Evolutionary conservation across 2,797 vertebrate genomes (phyloP).

Genomic region (Sitta carolinensis): DNA sequence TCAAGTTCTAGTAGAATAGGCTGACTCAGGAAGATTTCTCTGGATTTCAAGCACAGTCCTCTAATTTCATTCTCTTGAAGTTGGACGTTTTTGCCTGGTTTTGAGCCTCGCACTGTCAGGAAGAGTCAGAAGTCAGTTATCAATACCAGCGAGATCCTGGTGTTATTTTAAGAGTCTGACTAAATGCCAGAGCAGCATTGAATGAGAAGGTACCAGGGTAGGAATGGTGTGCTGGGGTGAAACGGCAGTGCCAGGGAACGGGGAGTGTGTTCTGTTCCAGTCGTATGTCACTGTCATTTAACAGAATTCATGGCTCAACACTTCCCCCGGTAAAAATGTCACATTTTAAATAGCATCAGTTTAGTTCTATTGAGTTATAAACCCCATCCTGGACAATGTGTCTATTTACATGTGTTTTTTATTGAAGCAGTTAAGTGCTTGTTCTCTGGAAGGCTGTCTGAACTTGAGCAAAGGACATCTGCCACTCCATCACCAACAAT

Average conservation of each 20-base stretch:
- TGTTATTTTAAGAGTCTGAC: background rate
- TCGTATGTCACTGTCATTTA: background rate
- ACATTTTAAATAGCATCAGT: conserved; percentile 9
- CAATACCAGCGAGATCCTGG: background rate
- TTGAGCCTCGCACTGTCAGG: conserved; percentile 90
- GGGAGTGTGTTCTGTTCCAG: background rate
- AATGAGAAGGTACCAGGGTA: background rate
- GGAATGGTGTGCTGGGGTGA: background rate
- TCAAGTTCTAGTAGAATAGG: conserved; percentile 97
- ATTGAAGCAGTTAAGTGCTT: background rate
- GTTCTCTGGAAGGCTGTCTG: background rate
- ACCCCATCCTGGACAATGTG: background rate
- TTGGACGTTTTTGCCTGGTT: conserved; percentile 97
- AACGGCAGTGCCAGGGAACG: background rate
- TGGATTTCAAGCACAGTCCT: conserved; percentile 94
- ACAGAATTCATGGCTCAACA: background rate
- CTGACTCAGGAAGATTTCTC: conserved; percentile 97
- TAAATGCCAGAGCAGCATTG: background rate
- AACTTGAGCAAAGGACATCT: background rate
- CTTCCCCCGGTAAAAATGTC: background rate
- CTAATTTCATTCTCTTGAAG: conserved; percentile 98
- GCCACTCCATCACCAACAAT: background rate
- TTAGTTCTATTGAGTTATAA: background rate
- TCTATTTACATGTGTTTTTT: background rate
- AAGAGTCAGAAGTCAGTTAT: conserved; percentile 40